Percentiles rank a stretch among this genome's conserved stretches.
These are phyloP conservation scores for Xerus inauris DNA, from an alignment of 2,113 vertebrate species.

Conservation along the genomic window DNA sequence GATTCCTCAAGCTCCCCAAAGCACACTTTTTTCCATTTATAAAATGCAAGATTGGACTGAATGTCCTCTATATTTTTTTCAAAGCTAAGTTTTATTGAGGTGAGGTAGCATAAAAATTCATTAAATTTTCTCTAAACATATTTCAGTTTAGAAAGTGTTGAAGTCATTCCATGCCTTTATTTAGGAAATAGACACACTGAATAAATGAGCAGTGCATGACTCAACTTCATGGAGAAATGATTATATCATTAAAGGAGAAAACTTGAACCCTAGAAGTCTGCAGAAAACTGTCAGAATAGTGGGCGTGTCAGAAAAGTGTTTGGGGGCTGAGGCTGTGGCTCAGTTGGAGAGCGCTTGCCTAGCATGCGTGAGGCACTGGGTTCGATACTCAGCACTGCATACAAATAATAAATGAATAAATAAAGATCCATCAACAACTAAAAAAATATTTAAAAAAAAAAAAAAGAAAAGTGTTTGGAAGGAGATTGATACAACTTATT, in stretches of 20 bases:
- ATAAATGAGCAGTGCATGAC: not conserved
- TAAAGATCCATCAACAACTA: no score
- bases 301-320: not conserved
- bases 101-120: not conserved
- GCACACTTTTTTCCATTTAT: not conserved
- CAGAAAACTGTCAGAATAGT: not conserved
- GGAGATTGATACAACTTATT: not conserved
- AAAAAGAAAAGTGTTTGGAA: not conserved
- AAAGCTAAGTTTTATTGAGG: not conserved
- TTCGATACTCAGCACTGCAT: no score
- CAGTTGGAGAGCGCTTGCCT: no score
- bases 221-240: not conserved
- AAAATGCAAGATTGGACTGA: not conserved
- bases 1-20: not conserved
- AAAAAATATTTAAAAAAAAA: no score
- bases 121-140: not conserved
- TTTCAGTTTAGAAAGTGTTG: slow-evolving; percentile 8
- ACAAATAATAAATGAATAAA: no score
- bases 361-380: no score
- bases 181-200: slow-evolving; percentile 46
- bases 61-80: not conserved
- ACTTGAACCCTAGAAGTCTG: not conserved
- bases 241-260: not conserved
- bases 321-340: no score
- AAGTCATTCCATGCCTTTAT: slow-evolving; percentile 8